Evolutionary conservation across 2,888 invertebrate species (phyloP), one percentile per base, ranked within the genome.

Genomic region (Kuschelorhynchus macadamiae): DNA sequence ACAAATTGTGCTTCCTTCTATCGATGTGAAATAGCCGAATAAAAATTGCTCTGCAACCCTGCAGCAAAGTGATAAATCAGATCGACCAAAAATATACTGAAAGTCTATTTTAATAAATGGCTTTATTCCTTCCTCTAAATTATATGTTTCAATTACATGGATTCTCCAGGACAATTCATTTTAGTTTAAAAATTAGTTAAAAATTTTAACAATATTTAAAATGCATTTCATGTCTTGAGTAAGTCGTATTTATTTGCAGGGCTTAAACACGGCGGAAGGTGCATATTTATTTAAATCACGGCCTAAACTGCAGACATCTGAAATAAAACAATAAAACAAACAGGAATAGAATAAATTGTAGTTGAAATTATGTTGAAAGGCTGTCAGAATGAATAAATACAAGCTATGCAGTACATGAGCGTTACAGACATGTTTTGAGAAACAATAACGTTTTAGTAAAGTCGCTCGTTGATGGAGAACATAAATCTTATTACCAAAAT

Each of bases 351-450:
- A 57, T 65, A 59, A 65, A 65, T 65, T 65, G 65, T 59, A 66
- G 59, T 61, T 46, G 46, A 66, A 66, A 66, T 46, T 50, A 66
- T 53, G 65, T 46, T 59, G 59, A 59, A 65, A 59, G 59, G 65
- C 57, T 59, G 65, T 66, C 65, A 59, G 53, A 36, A 46, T 46
- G 59, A 44, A 66, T 66, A 66, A 52, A 66, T 66, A 66, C 53
- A 59, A 66, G 53, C 65, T 46, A 57, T 59, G 65, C 47, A 50
- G 65, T 59, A 66, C 65, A 59, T 66, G 59, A 59, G 47, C 59
- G 25, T 52, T 66, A 59, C 65, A 44, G 59, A 59, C 65, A 66
- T 66, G 65, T 66, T 66, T 66, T 66, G 50, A 66, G 65, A 66
- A 66, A 66, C 65, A 66, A 66, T 66, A 66, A 66, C 52, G 59